Evolutionary conservation across 1,140 invertebrate species (phyloP), one percentile per base, ranked within the genome.

Genomic region (Drosophila littoralis): DNA sequence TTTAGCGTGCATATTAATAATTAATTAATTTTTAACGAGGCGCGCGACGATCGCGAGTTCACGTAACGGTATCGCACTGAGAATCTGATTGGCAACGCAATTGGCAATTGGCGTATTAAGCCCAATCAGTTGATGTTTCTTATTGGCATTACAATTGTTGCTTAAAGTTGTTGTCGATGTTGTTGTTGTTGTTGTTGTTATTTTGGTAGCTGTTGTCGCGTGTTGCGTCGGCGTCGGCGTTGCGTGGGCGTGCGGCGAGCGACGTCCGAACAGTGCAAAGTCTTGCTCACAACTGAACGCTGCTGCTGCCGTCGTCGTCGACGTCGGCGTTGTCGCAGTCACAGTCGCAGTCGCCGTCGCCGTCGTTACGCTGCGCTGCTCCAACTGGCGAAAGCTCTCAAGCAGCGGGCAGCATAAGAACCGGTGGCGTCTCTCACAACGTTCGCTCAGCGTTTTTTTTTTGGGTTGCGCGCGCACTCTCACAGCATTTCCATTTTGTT

Each of bases 401-500:
- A 54, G 15, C 35, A 40, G 9, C 28, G 35, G 36, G 42, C 54
- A 58, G 42, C 70, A 54, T 70, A 54, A 64, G 6, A 70, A 75
- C 61, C 66, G 76, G 55, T 74, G 54, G 52, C 60, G 28, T 65
- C 46, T 38, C 43, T 46, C 13, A 9, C 36, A 22, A 28, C 36
- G 8, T 17, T 36, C 65, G 33, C 43, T 46, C 51, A 42, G n/a
- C 22, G 22, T 28, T 28, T 28, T 22, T 22, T 22, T 48, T 61
- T 13, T 13, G 35, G 28, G 13, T 54, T 75, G 58, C 72, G 63
- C 64, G 74, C 75, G 66, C 58, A 67, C 15, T 78, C 54, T 69
- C 63, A 48, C 58, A 65, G 66, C 54, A 58, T 89, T 89, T 89
- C 50, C 74, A 89, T 69, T 88, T 88, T 89, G 84, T 88, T 88